A percentile compares a stretch with the other conserved stretches of the same genome.
Conservation (phyloP, 35 echinoderm and acorn worm genomes). For the Amphiura filiformis region DNA sequence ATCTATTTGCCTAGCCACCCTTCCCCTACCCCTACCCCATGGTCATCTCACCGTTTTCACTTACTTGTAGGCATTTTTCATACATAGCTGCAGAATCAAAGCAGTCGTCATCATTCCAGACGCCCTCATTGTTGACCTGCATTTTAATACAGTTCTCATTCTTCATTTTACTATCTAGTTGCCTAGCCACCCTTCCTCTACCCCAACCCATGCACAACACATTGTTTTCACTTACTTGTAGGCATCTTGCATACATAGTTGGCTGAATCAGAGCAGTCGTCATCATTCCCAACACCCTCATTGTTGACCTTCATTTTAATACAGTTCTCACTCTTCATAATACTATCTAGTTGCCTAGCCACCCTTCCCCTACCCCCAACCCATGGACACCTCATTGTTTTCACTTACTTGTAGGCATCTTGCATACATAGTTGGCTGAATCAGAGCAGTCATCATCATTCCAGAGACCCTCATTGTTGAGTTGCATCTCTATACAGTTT, state of each 20-base stretch:
- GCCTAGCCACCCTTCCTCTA: neutral
- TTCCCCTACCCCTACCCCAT: no score
- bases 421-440: neutral
- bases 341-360: no score
- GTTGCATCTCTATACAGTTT: neutral
- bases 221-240: neutral
- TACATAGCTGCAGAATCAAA: neutral
- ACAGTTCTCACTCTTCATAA: no score
- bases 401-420: neutral
- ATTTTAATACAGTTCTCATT: neutral
- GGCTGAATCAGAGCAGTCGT: neutral
- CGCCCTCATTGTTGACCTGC: neutral
- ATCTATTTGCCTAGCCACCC: no score
- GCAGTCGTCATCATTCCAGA: neutral
- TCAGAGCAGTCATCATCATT: neutral
- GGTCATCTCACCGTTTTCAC: neutral
- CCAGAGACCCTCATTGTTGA: neutral
- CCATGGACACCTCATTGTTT: neutral
- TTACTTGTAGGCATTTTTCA: neutral
- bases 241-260: neutral
- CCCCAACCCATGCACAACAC: no score
- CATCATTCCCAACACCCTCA: neutral
- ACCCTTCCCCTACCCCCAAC: no score
- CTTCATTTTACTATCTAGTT: neutral
- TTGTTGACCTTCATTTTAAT: neutral